A percentile compares a stretch with the other conserved stretches of the same genome.
Evolutionary conservation across 2,113 vertebrate species (phyloP).

Genomic region (Eretmochelys imbricata): DNA sequence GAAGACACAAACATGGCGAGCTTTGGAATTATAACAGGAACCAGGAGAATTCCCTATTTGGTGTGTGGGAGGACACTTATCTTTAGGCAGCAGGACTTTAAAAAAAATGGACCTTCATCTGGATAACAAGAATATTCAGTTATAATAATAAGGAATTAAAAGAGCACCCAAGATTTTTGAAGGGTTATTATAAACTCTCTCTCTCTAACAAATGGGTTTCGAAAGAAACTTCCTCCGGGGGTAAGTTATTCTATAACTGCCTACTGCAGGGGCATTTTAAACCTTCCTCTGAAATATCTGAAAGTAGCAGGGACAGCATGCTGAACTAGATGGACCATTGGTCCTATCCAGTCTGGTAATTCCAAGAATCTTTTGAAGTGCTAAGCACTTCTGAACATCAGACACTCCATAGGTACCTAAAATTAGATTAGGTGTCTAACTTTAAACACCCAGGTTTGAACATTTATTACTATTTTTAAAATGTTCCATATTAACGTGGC

Average conservation of each 20-base stretch:
- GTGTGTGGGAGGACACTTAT: accelerated
- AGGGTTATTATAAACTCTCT: not conserved
- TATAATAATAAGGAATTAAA: not conserved
- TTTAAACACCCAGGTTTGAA: not conserved
- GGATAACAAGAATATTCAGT: not conserved
- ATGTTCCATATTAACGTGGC: not conserved
- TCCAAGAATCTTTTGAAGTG: not conserved
- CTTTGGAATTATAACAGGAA: not conserved
- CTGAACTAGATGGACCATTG: not conserved
- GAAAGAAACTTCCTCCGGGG: not conserved
- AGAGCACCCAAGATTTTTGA: not conserved
- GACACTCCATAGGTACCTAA: accelerated
- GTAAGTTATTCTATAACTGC: not conserved
- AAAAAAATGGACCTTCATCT: not conserved
- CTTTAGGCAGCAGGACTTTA: accelerated
- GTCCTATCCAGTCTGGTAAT: not conserved
- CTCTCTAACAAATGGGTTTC: not conserved
- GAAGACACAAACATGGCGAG: not conserved
- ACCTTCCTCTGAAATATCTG: not conserved
- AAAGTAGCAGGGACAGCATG: not conserved
- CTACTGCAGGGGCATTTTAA: not conserved
- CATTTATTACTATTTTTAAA: not conserved
- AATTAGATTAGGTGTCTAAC: accelerated
- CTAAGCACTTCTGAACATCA: not conserved
- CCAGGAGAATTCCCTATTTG: not conserved